A percentile compares a stretch with the other conserved stretches of the same genome.
These are phyloP conservation scores for Sesamia nonagrioides DNA, from an alignment of 1,140 invertebrate genomes.

Conservation along the genomic window DNA sequence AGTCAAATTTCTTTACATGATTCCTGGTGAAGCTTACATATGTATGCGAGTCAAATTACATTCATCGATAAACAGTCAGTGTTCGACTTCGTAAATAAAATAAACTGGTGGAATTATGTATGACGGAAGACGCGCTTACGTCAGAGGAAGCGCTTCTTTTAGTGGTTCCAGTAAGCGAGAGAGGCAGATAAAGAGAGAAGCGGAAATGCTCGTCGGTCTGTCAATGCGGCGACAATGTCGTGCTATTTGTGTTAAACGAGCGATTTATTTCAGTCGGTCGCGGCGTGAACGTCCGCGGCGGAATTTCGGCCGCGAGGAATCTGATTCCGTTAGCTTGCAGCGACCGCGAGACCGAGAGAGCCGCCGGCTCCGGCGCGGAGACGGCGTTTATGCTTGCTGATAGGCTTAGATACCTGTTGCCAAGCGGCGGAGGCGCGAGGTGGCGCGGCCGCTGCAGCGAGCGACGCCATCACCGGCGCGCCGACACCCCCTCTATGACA, in stretches of 20 bases:
- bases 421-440: conserved; percentile 59
- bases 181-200: conserved; percentile 78
- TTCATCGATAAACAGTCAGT: conserved; percentile 52
- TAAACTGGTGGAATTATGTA: conserved; percentile 57
- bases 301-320: conserved; percentile 85
- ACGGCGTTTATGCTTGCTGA: conserved; percentile 52
- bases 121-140: conserved; percentile 72
- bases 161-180: conserved; percentile 61
- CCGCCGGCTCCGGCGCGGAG: conserved; percentile 50
- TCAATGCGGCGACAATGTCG: conserved; percentile 83
- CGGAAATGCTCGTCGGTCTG: conserved; percentile 82
- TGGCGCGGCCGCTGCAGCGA: conserved; percentile 38
- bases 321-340: conserved; percentile 82
- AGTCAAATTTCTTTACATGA: conserved; percentile 58
- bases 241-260: conserved; percentile 85
- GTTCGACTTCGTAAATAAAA: conserved; percentile 46
- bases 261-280: conserved; percentile 86
- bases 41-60: conserved; percentile 62
- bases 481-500: conserved; percentile 68
- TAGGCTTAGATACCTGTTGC: conserved; percentile 69
- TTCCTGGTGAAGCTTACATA: conserved; percentile 36
- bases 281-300: conserved; percentile 83
- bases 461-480: conserved; percentile 52
- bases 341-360: conserved; percentile 59
- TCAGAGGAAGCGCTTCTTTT: conserved; percentile 75